phyloP scores from a whole-genome alignment of 2,113 vertebrate species.

The Tiliqua scincoides region DNA sequence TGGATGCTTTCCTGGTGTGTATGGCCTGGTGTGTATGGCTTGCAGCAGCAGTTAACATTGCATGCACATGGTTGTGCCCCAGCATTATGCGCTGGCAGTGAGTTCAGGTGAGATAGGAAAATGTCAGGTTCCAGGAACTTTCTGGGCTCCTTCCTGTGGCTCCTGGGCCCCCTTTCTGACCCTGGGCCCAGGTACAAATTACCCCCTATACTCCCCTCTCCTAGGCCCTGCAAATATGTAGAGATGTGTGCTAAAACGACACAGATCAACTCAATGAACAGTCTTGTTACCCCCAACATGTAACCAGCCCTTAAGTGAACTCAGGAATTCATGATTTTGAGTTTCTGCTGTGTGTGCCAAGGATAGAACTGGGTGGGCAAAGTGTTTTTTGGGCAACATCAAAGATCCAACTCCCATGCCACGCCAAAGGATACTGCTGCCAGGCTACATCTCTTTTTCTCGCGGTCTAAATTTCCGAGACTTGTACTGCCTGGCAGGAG shows the following conservation, averaged over 20 bases:
- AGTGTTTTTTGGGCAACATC: neutral
- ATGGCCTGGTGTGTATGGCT: too few relatives aligned
- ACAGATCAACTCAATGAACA: neutral
- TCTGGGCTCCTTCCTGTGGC: too few relatives aligned
- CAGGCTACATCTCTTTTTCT: slow-evolving; percentile 10
- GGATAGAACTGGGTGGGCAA: neutral
- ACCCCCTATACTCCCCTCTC: too few relatives aligned
- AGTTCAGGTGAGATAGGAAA: too few relatives aligned
- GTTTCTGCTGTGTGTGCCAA: neutral
- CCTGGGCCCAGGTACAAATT: too few relatives aligned
- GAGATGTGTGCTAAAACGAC: neutral
- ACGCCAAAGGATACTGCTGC: neutral
- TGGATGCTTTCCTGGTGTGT: too few relatives aligned
- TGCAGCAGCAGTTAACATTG: too few relatives aligned
- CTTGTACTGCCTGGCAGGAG: slow-evolving; percentile 25
- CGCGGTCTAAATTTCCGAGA: slow-evolving; percentile 1
- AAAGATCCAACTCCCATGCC: neutral
- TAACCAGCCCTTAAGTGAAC: neutral
- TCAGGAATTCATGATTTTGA: neutral
- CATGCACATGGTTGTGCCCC: too few relatives aligned
- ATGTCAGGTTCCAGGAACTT: too few relatives aligned
- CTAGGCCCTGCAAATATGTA: too few relatives aligned
- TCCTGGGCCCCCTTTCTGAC: too few relatives aligned
- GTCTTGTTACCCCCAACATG: neutral
- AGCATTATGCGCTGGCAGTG: too few relatives aligned